These are phyloP conservation scores for Aradus depressus DNA, from an alignment of 2,888 invertebrate genomes.

Conservation along the genomic window DNA sequence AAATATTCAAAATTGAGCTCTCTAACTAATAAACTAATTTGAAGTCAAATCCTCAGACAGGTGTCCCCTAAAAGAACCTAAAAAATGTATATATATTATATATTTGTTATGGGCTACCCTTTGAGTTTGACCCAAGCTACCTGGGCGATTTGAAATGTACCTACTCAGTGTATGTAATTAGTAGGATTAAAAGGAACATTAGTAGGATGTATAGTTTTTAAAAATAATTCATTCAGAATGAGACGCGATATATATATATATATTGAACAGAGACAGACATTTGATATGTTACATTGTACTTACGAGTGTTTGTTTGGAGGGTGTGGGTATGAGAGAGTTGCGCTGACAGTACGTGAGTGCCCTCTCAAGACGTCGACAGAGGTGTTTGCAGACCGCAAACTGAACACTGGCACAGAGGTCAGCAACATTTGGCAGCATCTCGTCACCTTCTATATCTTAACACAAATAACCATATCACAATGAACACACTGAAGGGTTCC, in stretches of 20 bases:
- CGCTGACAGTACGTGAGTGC: slow-evolving; percentile 53
- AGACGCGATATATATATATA: not conserved
- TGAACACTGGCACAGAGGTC: slow-evolving; percentile 84
- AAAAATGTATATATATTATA: no score
- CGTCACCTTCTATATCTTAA: slow-evolving; percentile 50
- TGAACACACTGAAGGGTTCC: no score
- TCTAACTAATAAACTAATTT: no score
- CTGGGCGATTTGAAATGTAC: no score
- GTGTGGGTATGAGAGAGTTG: slow-evolving; percentile 48
- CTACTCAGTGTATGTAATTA: no score
- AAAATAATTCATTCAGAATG: not conserved
- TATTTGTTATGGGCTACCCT: no score
- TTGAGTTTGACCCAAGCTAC: no score
- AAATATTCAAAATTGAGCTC: no score
- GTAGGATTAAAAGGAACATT: no score
- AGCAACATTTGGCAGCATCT: slow-evolving; percentile 57
- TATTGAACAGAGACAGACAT: not conserved
- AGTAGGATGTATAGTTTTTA: not conserved
- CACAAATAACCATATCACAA: slow-evolving; percentile 3
- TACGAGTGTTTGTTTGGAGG: slow-evolving; percentile 50
- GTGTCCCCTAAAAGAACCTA: no score
- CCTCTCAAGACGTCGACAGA: slow-evolving; percentile 70
- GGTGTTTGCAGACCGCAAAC: slow-evolving; percentile 58
- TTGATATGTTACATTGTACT: no score
- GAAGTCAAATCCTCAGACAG: no score